These are phyloP conservation scores for Drosophila quadrilineata DNA, from an alignment of 1,140 invertebrate genomes.

Conservation along the genomic window DNA sequence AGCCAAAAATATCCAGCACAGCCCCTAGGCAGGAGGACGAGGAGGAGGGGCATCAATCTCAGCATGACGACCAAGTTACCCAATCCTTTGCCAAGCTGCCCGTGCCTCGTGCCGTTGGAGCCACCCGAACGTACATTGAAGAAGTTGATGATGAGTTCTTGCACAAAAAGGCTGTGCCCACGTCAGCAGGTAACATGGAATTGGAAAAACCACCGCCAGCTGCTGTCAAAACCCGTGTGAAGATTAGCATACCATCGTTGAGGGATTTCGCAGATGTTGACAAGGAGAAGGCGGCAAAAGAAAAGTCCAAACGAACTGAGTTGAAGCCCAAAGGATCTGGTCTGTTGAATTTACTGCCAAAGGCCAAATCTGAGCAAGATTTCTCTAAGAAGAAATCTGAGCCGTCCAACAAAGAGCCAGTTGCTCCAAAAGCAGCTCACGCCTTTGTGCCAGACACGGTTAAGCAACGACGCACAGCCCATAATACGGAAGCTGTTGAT, in stretches of 20 bases:
- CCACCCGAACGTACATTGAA: conserved; percentile 46
- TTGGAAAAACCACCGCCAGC: conserved; percentile 57
- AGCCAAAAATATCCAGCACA: conserved; percentile 47
- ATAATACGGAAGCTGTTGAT: conserved; percentile 70
- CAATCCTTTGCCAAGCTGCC: conserved; percentile 64
- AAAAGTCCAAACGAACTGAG: conserved; percentile 55
- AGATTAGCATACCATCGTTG: conserved; percentile 80
- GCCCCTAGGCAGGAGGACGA: not conserved
- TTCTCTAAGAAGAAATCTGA: conserved; percentile 62
- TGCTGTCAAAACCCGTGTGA: conserved; percentile 59
- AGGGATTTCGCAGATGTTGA: conserved; percentile 83
- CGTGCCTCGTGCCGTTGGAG: conserved; percentile 43
- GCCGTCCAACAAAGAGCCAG: not conserved
- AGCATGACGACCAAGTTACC: conserved; percentile 34
- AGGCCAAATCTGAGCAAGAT: conserved; percentile 82
- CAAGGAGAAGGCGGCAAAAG: conserved; percentile 73
- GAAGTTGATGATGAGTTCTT: conserved; percentile 84
- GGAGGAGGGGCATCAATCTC: not conserved
- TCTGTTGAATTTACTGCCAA: conserved; percentile 82
- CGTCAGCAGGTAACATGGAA: conserved; percentile 8
- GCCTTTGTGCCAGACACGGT: conserved; percentile 74
- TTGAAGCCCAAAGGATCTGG: conserved; percentile 73
- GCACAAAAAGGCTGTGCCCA: conserved; percentile 82
- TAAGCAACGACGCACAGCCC: conserved; percentile 58
- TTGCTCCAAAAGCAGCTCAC: not conserved